These are phyloP conservation scores for Gymnothorax reevesii DNA, from an alignment of 2,797 vertebrate species.

Conservation along the genomic window DNA sequence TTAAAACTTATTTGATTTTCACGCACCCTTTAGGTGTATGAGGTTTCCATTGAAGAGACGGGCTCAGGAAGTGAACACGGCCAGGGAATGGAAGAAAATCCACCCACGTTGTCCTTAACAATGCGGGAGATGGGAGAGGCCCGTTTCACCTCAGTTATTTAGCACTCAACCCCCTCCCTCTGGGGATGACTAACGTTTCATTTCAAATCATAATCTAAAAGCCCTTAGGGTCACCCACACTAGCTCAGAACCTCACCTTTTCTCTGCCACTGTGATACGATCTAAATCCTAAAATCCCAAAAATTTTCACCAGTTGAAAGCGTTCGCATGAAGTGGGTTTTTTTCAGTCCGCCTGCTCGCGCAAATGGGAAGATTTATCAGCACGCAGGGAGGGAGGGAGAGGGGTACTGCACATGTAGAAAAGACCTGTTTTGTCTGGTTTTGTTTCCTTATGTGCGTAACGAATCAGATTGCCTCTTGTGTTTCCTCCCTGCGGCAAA, in stretches of 20 bases:
- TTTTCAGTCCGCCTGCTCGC: constrained; percentile 23
- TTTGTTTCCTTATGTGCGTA: constrained; percentile 14
- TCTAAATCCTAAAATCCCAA: constrained; percentile 11
- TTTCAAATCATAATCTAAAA: constrained; percentile 14
- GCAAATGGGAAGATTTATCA: constrained; percentile 13
- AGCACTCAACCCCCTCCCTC: too few relatives aligned
- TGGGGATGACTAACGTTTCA: neutral
- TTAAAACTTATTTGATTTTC: neutral
- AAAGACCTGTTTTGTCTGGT: constrained; percentile 13
- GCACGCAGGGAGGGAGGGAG: neutral
- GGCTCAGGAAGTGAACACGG: neutral
- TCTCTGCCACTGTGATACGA: neutral
- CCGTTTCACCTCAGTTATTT: neutral
- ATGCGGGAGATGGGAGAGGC: neutral
- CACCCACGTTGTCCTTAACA: neutral
- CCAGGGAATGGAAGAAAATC: neutral
- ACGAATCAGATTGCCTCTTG: constrained; percentile 27
- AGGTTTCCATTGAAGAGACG: neutral
- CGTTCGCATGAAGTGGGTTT: constrained; percentile 18
- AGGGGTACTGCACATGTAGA: neutral
- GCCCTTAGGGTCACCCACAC: neutral
- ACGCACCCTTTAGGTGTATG: neutral
- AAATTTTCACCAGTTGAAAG: neutral
- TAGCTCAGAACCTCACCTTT: neutral
- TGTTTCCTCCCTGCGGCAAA: constrained; percentile 9